Evolutionary conservation across 1,140 invertebrate genomes (phyloP).

Genomic region (Lutraria rhynchaena): DNA sequence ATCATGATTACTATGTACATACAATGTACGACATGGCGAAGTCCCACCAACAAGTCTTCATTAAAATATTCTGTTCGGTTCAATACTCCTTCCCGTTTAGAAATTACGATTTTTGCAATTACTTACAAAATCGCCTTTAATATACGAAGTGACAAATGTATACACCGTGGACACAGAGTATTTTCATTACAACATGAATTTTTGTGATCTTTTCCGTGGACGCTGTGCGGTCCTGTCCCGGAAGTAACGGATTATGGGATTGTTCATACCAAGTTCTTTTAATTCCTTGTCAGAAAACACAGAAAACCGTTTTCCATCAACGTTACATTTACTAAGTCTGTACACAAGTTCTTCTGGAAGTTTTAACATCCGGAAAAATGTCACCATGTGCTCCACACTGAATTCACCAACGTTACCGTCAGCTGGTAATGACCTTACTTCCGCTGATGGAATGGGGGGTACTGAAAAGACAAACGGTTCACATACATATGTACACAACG

Average conservation of each 20-base stretch:
- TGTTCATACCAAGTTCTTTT: slow-evolving; percentile 35
- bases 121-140: no score
- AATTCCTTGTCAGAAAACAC: slow-evolving; percentile 48
- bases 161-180: no score
- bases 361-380: slow-evolving; percentile 33
- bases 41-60: no score
- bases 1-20: no score
- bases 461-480: neutral
- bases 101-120: no score
- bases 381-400: slow-evolving; percentile 43
- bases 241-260: slow-evolving; percentile 52
- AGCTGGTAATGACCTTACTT: slow-evolving; percentile 50
- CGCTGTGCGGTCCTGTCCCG: slow-evolving; percentile 31
- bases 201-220: neutral
- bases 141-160: no score
- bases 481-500: no score
- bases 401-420: slow-evolving; percentile 40
- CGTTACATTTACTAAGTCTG: slow-evolving; percentile 30
- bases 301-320: slow-evolving; percentile 50
- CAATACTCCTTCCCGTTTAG: no score
- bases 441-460: slow-evolving; percentile 23
- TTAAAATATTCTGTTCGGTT: no score
- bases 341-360: slow-evolving; percentile 26
- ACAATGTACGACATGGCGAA: no score
- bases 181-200: slow-evolving; percentile 15